Percentiles rank a stretch among this genome's conserved stretches.
Conservation (phyloP, 2,113 vertebrate species). For the Copsychus sechellarum region DNA sequence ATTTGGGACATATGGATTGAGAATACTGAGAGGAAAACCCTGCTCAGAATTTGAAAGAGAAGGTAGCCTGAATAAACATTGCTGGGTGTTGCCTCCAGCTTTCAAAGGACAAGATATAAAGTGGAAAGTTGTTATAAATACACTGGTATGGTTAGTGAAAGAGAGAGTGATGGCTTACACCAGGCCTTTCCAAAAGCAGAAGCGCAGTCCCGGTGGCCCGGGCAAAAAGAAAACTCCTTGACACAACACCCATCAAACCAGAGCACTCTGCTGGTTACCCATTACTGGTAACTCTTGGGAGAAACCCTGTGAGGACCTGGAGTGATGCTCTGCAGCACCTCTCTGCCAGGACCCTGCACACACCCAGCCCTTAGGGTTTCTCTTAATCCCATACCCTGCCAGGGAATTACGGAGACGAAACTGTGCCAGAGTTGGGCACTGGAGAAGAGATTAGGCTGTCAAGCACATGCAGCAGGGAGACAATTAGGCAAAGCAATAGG, state of each 20-base stretch:
- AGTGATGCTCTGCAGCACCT: not conserved
- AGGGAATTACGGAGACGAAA: not conserved
- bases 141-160: not conserved
- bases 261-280: not conserved
- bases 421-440: not conserved
- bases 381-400: not conserved
- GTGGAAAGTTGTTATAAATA: not conserved
- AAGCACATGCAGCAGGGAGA: not conserved
- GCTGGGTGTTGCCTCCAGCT: not conserved
- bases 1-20: not conserved
- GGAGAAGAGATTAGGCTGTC: not conserved
- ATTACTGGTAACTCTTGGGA: not conserved
- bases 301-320: not conserved
- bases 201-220: not conserved
- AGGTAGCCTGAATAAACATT: not conserved
- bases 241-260: not conserved
- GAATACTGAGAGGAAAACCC: not conserved
- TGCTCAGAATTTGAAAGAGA: not conserved
- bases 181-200: not conserved
- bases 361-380: not conserved
- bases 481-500: not conserved
- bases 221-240: not conserved
- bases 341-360: not conserved
- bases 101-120: not conserved
- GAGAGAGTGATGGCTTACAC: not conserved